Conservation (phyloP, 2,888 invertebrate genomes). For the Dinocampus coccinellae region DNA sequence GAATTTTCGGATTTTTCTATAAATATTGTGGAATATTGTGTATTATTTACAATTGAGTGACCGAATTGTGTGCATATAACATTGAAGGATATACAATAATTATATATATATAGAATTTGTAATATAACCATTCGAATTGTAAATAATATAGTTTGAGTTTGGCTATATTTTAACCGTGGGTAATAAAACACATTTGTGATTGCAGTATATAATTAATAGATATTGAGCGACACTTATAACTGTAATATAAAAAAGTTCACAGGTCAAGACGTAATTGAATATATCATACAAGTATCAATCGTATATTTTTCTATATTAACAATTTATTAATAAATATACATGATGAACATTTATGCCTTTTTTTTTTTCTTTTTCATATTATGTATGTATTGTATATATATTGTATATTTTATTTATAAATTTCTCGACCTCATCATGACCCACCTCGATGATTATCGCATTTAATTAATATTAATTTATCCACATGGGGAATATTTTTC, state of each 20-base stretch:
- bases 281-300: no score
- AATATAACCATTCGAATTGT: no score
- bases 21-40: neutral
- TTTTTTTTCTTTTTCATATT: no score
- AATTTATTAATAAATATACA: neutral
- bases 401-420: neutral
- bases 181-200: slow-evolving; percentile 20
- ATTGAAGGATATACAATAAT: neutral
- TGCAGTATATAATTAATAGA: neutral
- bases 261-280: slow-evolving; percentile 32
- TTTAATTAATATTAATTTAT: slow-evolving; percentile 21
- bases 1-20: neutral
- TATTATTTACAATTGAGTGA: neutral
- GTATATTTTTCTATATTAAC: neutral
- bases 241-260: slow-evolving; percentile 7
- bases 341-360: neutral
- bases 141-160: no score
- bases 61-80: slow-evolving; percentile 1
- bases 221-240: slow-evolving; percentile 15
- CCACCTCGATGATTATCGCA: slow-evolving; percentile 21
- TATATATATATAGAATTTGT: no score
- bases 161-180: neutral
- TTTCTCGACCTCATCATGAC: slow-evolving; percentile 16
- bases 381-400: neutral
- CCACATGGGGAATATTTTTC: neutral